Conservation (phyloP, 2,113 vertebrate genomes). For the Marmota monax region DNA sequence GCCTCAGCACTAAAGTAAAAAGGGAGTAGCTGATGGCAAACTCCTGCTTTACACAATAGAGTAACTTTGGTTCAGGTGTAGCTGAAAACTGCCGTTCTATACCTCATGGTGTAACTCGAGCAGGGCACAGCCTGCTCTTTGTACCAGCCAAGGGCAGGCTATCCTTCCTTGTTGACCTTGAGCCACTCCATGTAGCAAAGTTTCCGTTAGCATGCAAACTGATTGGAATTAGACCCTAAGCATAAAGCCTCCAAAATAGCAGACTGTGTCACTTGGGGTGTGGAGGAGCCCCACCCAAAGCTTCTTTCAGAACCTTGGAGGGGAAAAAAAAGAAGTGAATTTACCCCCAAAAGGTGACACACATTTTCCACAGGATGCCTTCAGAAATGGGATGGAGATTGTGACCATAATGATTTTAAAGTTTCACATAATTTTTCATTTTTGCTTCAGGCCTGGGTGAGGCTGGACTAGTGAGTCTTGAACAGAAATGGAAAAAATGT, state of each 20-base stretch:
- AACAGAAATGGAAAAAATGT: neutral
- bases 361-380: conserved; percentile 52
- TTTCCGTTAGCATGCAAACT: conserved; percentile 49
- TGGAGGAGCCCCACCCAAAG: neutral
- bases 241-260: conserved; percentile 58
- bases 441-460: conserved; percentile 2
- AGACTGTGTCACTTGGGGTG: neutral
- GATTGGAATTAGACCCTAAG: conserved; percentile 49
- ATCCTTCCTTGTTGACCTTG: neutral
- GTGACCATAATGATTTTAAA: neutral
- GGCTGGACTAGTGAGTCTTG: neutral
- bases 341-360: conserved; percentile 31
- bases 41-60: too few relatives aligned
- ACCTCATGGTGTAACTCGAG: too few relatives aligned
- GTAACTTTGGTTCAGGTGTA: too few relatives aligned
- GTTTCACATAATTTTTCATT: conserved; percentile 27
- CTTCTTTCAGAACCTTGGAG: neutral
- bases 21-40: too few relatives aligned
- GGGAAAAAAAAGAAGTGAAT: neutral
- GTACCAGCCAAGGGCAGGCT: neutral
- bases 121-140: too few relatives aligned
- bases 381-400: neutral
- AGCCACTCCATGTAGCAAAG: neutral
- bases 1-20: too few relatives aligned
- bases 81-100: too few relatives aligned